These are phyloP conservation scores for Dipodomys merriami DNA, from an alignment of 2,113 vertebrate species.

Conservation along the genomic window DNA sequence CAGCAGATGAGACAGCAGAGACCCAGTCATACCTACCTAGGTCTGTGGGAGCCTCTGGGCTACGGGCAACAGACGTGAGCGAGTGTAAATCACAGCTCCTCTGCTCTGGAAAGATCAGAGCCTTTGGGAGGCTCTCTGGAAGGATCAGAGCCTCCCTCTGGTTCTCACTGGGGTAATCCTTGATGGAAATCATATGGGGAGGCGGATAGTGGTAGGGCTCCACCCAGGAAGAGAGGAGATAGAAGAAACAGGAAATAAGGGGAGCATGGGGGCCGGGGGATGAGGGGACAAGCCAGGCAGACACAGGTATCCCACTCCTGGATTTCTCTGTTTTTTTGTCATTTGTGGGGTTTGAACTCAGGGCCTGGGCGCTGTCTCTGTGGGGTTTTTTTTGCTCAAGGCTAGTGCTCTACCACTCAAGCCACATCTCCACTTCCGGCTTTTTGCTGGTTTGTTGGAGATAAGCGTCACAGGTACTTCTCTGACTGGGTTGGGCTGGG, in stretches of 20 bases:
- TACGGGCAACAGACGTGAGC: background rate
- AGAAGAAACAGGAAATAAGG: background rate
- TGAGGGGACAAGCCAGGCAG: background rate
- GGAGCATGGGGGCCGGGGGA: background rate
- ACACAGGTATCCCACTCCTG: background rate
- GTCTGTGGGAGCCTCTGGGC: background rate
- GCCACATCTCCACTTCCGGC: too few species aligned
- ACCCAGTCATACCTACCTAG: background rate
- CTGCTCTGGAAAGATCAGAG: background rate
- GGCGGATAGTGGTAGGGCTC: background rate
- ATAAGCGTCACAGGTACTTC: too few species aligned
- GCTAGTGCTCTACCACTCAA: too few species aligned
- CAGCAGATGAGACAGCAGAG: background rate
- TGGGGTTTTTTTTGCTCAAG: too few species aligned
- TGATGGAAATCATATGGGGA: background rate
- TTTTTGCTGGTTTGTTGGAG: too few species aligned
- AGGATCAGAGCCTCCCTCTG: background rate
- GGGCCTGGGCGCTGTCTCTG: too few species aligned
- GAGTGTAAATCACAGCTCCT: background rate
- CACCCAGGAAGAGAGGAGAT: background rate
- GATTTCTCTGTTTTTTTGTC: background rate
- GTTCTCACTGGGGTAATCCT: background rate
- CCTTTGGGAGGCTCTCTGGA: background rate
- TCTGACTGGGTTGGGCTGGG: too few species aligned
- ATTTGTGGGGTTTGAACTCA: too few species aligned